Conservation (phyloP, 1,140 invertebrate genomes). For the Brachionus manjavacas region DNA sequence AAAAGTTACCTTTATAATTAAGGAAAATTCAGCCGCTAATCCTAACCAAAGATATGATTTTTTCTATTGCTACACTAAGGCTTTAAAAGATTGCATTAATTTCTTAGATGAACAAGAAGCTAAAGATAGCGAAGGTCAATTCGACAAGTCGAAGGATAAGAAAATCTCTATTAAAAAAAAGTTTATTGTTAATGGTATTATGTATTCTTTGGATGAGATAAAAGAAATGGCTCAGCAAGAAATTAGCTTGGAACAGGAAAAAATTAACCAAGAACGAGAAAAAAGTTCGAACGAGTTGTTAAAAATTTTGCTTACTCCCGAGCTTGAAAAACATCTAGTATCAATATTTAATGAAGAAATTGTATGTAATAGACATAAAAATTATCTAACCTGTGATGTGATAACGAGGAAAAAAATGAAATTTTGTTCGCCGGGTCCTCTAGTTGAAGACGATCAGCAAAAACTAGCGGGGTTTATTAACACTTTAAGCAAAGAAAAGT, state of each 20-base stretch:
- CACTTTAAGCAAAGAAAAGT: neutral
- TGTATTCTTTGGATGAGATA: slow-evolving; percentile 1
- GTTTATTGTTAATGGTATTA: neutral
- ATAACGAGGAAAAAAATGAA: slow-evolving; percentile 15
- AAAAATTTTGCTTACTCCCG: neutral
- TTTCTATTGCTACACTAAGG: neutral
- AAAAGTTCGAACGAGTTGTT: neutral
- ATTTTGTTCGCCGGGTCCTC: slow-evolving; percentile 30
- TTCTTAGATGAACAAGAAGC: neutral
- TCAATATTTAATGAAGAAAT: slow-evolving; percentile 25
- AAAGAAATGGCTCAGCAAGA: slow-evolving; percentile 22
- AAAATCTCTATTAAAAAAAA: neutral
- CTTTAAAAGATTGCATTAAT: neutral
- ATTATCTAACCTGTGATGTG: neutral
- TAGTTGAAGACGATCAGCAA: slow-evolving; percentile 26
- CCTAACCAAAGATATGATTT: neutral
- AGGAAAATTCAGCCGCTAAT: neutral
- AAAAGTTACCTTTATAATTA: neutral
- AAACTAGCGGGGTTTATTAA: neutral
- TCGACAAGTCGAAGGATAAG: neutral
- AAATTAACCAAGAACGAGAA: neutral
- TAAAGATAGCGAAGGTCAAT: neutral
- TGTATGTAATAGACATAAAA: slow-evolving; percentile 11
- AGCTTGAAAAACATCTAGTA: neutral
- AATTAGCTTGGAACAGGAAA: neutral